Evolutionary conservation across 2,113 vertebrate genomes (phyloP).

Genomic region (Strix aluco): DNA sequence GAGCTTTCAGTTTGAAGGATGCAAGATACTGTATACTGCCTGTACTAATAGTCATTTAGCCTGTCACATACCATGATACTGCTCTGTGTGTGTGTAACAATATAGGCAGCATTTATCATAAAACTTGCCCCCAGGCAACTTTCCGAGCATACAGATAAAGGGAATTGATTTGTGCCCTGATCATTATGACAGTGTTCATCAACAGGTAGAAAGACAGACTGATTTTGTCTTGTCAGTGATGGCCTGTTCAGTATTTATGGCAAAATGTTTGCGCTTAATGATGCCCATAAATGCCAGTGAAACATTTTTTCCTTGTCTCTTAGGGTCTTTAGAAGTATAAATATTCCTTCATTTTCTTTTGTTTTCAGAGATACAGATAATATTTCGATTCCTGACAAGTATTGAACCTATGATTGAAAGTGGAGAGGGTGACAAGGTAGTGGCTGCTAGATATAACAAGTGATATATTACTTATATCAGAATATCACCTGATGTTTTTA

Average conservation of each 20-base stretch:
- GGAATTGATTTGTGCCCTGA: not conserved
- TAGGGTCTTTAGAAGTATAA: not conserved
- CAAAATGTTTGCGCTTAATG: not conserved
- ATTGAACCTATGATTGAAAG: not conserved
- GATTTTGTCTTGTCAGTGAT: not conserved
- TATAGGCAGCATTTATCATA: not conserved
- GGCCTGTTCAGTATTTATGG: not conserved
- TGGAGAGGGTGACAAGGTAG: not conserved
- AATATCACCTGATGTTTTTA: not conserved
- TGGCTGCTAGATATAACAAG: not conserved
- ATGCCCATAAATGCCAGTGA: not conserved
- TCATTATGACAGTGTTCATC: not conserved
- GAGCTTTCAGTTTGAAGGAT: not conserved
- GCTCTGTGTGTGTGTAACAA: not conserved
- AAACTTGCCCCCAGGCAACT: not conserved
- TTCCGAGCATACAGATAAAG: not conserved
- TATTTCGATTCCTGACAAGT: constrained; percentile 2
- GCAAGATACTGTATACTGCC: not conserved
- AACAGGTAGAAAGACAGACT: not conserved
- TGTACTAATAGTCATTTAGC: not conserved
- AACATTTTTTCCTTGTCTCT: not conserved
- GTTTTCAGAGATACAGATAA: not conserved
- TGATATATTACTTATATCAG: not conserved
- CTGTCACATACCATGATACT: not conserved
- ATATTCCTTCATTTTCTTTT: constrained; percentile 1